Evolutionary conservation across 2,113 vertebrate genomes (phyloP).

Genomic region (Clarias magur): DNA sequence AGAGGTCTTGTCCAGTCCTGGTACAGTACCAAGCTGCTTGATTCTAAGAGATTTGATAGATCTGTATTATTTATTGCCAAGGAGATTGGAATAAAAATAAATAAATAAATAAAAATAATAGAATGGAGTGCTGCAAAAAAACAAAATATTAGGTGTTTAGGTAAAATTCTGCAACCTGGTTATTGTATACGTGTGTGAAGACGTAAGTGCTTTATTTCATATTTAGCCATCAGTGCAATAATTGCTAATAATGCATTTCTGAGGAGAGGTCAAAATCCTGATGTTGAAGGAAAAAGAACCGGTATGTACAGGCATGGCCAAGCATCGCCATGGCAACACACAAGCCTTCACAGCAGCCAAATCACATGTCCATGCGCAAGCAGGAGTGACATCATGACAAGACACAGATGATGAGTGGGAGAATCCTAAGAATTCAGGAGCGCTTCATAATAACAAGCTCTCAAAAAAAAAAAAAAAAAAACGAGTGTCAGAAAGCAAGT

Average conservation of each 20-base stretch:
- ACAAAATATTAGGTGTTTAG: background rate
- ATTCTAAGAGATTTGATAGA: background rate
- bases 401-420: slow-evolving; percentile 7
- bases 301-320: background rate
- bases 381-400: background rate
- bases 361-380: background rate
- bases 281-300: background rate
- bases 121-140: background rate
- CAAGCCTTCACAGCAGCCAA: background rate
- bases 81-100: background rate
- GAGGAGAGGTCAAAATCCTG: background rate
- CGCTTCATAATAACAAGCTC: background rate
- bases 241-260: background rate
- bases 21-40: background rate
- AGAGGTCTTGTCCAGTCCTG: too few species aligned
- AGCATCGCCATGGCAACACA: background rate
- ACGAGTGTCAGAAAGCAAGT: background rate
- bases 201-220: background rate
- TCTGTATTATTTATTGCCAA: background rate
- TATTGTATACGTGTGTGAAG: too few species aligned
- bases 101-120: background rate
- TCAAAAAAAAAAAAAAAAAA: too few species aligned
- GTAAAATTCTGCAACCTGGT: background rate
- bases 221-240: background rate
- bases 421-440: background rate